These are phyloP conservation scores for Gorsachius magnificus DNA, from an alignment of 2,797 vertebrate species.

Conservation along the genomic window DNA sequence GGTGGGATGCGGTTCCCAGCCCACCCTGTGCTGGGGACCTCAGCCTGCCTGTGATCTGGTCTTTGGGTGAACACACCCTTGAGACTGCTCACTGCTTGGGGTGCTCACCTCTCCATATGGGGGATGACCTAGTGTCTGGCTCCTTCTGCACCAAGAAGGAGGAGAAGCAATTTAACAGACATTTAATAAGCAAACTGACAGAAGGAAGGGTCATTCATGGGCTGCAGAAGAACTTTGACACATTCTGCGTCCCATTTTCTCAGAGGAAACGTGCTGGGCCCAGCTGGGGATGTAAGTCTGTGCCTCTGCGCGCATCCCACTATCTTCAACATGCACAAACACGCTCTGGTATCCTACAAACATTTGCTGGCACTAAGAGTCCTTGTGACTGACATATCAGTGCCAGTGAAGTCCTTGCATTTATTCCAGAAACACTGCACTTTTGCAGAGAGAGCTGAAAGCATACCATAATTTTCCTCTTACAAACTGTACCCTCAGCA, in stretches of 20 bases:
- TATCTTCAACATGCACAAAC: background rate
- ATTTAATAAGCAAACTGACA: background rate
- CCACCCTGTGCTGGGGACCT: background rate
- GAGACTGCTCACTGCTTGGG: background rate
- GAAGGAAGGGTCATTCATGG: background rate
- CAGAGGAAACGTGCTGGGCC: background rate
- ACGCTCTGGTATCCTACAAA: background rate
- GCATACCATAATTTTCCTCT: background rate
- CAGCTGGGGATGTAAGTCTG: background rate
- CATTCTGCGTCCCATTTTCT: background rate
- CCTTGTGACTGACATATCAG: background rate
- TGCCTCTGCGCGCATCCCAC: accelerated
- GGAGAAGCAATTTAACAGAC: background rate
- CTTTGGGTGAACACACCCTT: background rate
- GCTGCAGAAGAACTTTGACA: background rate
- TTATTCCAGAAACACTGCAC: background rate
- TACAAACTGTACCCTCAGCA: background rate
- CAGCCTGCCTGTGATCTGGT: background rate
- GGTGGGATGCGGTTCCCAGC: background rate
- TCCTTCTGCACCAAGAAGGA: background rate
- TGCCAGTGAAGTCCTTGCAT: background rate
- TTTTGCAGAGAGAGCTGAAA: background rate
- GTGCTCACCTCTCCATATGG: accelerated
- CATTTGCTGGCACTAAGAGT: background rate
- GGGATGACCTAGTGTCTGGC: accelerated